Evolutionary conservation across 1,140 invertebrate genomes (phyloP).

Genomic region (Oncopodura yosiiana): DNA sequence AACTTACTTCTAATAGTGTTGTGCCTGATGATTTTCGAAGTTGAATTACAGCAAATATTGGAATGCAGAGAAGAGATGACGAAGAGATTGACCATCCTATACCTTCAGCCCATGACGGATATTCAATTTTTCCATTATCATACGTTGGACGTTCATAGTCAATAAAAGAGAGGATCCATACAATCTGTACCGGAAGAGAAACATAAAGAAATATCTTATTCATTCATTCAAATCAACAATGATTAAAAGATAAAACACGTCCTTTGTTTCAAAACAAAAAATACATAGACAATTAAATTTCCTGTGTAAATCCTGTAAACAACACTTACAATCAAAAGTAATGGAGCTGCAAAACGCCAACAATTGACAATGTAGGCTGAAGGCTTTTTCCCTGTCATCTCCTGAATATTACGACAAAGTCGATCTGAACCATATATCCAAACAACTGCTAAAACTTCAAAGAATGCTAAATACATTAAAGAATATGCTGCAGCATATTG

Average conservation of each 20-base stretch:
- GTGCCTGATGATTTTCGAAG: conserved; percentile 59
- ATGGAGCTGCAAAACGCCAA: conserved; percentile 69
- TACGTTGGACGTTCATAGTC: conserved; percentile 75
- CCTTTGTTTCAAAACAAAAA: background rate
- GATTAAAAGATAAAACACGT: conserved; percentile 2
- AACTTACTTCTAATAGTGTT: conserved; percentile 57
- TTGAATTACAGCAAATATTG: conserved; percentile 63
- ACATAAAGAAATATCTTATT: conserved; percentile 6
- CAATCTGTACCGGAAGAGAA: conserved; percentile 46
- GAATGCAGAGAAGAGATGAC: conserved; percentile 73
- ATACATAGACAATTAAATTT: background rate
- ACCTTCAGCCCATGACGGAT: conserved; percentile 71
- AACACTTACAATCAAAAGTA: conserved; percentile 61
- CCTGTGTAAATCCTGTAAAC: background rate
- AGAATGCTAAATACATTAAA: conserved; percentile 82
- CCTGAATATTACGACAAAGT: conserved; percentile 67
- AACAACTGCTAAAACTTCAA: conserved; percentile 77
- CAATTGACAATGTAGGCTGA: conserved; percentile 72
- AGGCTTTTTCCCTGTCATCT: conserved; percentile 73
- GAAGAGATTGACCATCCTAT: conserved; percentile 79
- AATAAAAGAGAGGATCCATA: conserved; percentile 77
- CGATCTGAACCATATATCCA: conserved; percentile 84
- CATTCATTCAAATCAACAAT: background rate
- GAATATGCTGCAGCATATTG: conserved; percentile 83
- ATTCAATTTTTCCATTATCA: conserved; percentile 62